A percentile compares a stretch with the other conserved stretches of the same genome.
Conservation (phyloP, 2,888 invertebrate genomes). For the Leucophora obtusa region DNA sequence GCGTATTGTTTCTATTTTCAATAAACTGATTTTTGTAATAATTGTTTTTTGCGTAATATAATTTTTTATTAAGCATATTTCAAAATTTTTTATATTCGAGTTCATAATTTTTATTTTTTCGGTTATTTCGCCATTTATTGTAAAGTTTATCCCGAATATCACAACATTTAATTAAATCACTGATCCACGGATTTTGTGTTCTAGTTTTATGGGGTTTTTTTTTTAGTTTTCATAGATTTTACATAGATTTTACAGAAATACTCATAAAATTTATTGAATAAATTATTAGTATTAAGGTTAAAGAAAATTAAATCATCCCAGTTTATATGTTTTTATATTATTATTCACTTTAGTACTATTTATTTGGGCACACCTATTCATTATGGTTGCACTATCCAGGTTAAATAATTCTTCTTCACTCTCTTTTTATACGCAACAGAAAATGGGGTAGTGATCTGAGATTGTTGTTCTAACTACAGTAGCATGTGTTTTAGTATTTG, state of each 20-base stretch:
- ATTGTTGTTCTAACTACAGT: conserved; percentile 8
- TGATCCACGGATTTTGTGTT: conserved; percentile 13
- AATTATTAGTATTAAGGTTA: not conserved
- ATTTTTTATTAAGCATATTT: conserved; percentile 17
- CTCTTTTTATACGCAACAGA: not conserved
- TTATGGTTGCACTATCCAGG: not conserved
- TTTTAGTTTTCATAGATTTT: too few relatives aligned
- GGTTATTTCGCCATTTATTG: conserved; percentile 9
- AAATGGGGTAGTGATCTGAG: conserved; percentile 12
- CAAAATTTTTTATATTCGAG: not conserved
- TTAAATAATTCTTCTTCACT: not conserved
- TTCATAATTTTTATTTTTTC: not conserved
- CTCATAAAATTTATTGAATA: conserved; percentile 6
- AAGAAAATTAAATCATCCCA: conserved; percentile 5
- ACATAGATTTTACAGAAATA: conserved; percentile 1
- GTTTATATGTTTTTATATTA: not conserved
- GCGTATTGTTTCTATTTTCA: too few relatives aligned
- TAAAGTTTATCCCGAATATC: conserved; percentile 23
- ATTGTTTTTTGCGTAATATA: not conserved
- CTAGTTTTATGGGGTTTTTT: conserved; percentile 1
- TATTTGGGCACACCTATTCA: not conserved
- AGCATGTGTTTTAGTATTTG: not conserved
- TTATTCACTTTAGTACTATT: conserved; percentile 4
- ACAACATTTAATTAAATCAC: not conserved
- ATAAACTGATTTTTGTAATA: too few relatives aligned